Evolutionary conservation across 2,888 invertebrate genomes (phyloP), one percentile per base, ranked within the genome.

Genomic region (Pristionchus arcanus): DNA sequence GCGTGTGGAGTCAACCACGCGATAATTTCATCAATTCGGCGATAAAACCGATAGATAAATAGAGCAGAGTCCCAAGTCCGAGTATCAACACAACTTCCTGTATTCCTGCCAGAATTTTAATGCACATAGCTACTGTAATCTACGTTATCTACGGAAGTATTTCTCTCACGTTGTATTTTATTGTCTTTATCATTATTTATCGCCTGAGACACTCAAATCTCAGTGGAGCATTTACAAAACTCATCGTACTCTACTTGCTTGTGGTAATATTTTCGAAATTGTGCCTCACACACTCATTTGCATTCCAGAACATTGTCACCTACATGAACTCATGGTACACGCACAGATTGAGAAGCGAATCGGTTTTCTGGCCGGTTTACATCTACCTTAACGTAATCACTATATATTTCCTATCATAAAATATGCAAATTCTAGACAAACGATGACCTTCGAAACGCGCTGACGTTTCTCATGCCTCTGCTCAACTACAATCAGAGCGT

Each of bases 291-390:
- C n/a, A n/a, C 2, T 21, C 5, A 49, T 42, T 7, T 31, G 34
- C 3, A 3, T 59, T 84, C 13, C 28, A 84, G 84, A 84, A 84
- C 59, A 59, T 84, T 7, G 19, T 84, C 7, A 49, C 49, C 55
- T 84, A 84, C 59, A 4, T 34, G 19, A 84, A 59, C 84, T 84
- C 84, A 1, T 84, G 84, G 84, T 34, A n/a, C 31, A 59, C 84
- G 11, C 84, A 84, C 31, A 28, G 84, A 9, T 31, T 84, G 19
- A 28, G 84, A 7, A 19, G n/a, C 28, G 84, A 84, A 28, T 59
- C 31, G 0, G 9, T 31, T 11, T 31, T 59, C 55, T 84, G 59
- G 55, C 84, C 84, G 4, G 31, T 84, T 9, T 59, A 31, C n/a
- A 2, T 16, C 31, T 59, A 55, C 31, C 84, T 84, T 7, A 84